Evolutionary conservation across 2,888 invertebrate species (phyloP).

Genomic region (Lasioglossum morio): DNA sequence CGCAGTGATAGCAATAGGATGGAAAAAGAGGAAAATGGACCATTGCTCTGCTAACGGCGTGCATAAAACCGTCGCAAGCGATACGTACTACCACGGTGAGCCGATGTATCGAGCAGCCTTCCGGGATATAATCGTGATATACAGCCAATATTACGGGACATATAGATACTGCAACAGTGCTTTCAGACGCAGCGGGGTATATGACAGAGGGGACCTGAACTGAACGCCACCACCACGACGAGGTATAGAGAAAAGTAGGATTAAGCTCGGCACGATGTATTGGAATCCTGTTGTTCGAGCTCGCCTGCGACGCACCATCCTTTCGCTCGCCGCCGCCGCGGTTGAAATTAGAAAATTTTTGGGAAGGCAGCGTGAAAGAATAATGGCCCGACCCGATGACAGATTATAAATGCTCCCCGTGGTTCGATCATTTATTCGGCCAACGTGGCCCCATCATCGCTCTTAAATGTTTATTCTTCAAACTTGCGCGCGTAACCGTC

Average conservation of each 20-base stretch:
- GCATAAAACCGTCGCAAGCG: constrained; percentile 77
- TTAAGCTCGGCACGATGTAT: constrained; percentile 66
- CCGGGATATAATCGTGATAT: constrained; percentile 80
- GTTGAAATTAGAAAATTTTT: constrained; percentile 68
- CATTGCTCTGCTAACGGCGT: constrained; percentile 75
- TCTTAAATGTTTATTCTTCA: not conserved
- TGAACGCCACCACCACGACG: constrained; percentile 33
- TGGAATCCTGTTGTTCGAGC: constrained; percentile 64
- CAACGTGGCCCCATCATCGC: not conserved
- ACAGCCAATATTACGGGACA: constrained; percentile 77
- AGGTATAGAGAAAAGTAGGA: constrained; percentile 67
- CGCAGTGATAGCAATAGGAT: constrained; percentile 4
- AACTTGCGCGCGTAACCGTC: not conserved
- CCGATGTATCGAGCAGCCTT: constrained; percentile 74
- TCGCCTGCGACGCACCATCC: constrained; percentile 19
- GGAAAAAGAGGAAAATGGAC: constrained; percentile 72
- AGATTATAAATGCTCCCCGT: constrained; percentile 18
- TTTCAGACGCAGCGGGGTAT: constrained; percentile 68
- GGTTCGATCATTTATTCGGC: constrained; percentile 8
- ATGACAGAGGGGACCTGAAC: constrained; percentile 41
- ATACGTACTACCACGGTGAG: constrained; percentile 66
- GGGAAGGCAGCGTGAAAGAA: constrained; percentile 34
- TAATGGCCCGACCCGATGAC: constrained; percentile 32
- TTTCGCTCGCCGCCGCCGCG: constrained; percentile 45
- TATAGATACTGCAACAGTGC: constrained; percentile 72